Evolutionary conservation across 1,140 invertebrate species (phyloP), one percentile per base, ranked within the genome.

Genomic region (Helicoverpa armigera): DNA sequence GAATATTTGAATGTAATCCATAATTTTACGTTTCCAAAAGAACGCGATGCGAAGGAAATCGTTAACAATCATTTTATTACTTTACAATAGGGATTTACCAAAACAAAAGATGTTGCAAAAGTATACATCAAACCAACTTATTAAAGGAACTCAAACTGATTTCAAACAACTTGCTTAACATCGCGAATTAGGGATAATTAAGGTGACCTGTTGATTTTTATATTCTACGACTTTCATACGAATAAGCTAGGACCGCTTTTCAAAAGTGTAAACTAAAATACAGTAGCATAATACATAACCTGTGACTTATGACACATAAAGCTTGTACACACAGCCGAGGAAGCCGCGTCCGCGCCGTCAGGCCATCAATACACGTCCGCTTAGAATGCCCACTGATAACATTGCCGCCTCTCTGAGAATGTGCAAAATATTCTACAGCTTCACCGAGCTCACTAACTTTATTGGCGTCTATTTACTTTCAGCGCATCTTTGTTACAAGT

Each of bases 351-450:
- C 13, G 11, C 50, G 23, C 31, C 10, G 50, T 31, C 18, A 14
- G 50, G 2, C 50, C 50, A 70, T 70, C 67, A 53, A 70, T 70
- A 70, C 18, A 70, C 67, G 67, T 70, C 67, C 23, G 18, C 18
- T 70, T 53, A 54, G 67, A 54, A 70, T 70, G 67, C 23, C 23
- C 50, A 70, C 50, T 31, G 67, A 70, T 29, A 70, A 5, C 67
- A 54, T 29, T 67, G 67, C 48, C 12, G 48, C 67, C 50, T 53
- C 23, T 65, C 31, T 2, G 35, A 43, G 43, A 50, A 67, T 67
- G 7, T 50, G n/a, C n/a, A 48, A 67, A 67, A 43, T 50, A 50
- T 67, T 48, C 35, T 67, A 67, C n/a, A 11, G 14, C 60, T 61
- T 61, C 53, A 35, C 12, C 16, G 2, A 14, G 13, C 2, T 23